Base-by-base conservation (phyloP, 2,797 vertebrate species). In the Fratercula arctica region DNA sequence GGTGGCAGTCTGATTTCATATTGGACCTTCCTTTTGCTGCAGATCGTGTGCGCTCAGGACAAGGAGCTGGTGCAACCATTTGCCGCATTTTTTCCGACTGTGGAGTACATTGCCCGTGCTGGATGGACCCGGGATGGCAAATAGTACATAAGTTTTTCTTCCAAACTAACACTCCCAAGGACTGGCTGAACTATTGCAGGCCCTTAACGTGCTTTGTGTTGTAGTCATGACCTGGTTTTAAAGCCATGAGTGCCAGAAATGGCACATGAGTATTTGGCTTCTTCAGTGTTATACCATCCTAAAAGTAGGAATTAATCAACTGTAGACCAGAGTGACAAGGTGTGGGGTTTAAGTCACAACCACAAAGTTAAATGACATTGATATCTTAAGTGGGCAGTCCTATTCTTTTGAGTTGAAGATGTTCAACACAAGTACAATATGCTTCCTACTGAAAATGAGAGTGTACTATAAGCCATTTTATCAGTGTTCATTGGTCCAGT, bases 71-170 rank as follows among this genome's bases (percentile, higher is more conserved):
- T 98, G 4, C 98, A 98, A 68, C 99, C 99, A 0, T 99, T 99
- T 95, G 97, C 96, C 85, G 97, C 97, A 0, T 98, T 99, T 86
- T 99, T 99, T 93, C 99, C 99, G 2, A 98, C 97, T 8, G 99
- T 98, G 59, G 99, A 99, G 95, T 99, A 99, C 97, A 99, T 99
- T 13, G 99, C 99, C 56, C 98, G 99, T 90, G 99, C 99, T 1
- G 99, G 99, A 87, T 99, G 99, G 99, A 99, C 99, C 8, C 98
- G 96, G 53, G 99, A 99, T 3, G 99, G 99, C 94, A 99, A 99
- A 98, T 99, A 98, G 99, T 99, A 97, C 97, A 98, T 98, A 39
- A 28, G 23, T 33, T 90, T 93, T 92, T 46, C 61, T 89, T 70
- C 76, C 85, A 79, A 15, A 78, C 28, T 69, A 20, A 35, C 2